Conservation (phyloP, 1,140 invertebrate genomes). For the Hetaerina americana region DNA sequence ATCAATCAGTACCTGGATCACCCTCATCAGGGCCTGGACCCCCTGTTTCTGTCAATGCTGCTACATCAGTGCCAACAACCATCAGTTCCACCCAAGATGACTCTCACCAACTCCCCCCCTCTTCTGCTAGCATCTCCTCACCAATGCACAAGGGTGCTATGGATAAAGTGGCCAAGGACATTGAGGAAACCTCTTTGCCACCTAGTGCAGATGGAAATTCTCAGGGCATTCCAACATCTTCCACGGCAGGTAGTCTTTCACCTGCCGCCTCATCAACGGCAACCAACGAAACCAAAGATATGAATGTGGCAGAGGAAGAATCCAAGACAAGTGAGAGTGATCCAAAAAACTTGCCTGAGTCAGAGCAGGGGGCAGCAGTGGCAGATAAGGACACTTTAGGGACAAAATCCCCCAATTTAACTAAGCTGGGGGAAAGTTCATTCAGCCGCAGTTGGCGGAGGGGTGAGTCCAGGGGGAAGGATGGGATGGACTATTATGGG, state of each 20-base stretch:
- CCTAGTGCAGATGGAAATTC: background rate
- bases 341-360: background rate
- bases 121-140: background rate
- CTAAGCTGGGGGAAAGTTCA: background rate
- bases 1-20: background rate
- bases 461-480: background rate
- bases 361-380: background rate
- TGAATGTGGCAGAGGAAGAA: background rate
- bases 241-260: background rate
- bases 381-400: background rate
- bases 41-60: background rate
- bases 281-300: background rate
- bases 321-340: background rate
- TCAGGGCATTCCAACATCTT: background rate
- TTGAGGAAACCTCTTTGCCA: background rate
- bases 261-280: background rate
- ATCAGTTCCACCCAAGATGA: background rate
- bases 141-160: background rate
- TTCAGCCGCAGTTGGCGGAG: background rate
- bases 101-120: background rate
- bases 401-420: background rate
- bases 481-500: background rate
- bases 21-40: background rate
- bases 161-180: background rate
- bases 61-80: background rate